phyloP scores from a whole-genome alignment of 2,888 invertebrate species.

The Perizoma affinitatum region DNA sequence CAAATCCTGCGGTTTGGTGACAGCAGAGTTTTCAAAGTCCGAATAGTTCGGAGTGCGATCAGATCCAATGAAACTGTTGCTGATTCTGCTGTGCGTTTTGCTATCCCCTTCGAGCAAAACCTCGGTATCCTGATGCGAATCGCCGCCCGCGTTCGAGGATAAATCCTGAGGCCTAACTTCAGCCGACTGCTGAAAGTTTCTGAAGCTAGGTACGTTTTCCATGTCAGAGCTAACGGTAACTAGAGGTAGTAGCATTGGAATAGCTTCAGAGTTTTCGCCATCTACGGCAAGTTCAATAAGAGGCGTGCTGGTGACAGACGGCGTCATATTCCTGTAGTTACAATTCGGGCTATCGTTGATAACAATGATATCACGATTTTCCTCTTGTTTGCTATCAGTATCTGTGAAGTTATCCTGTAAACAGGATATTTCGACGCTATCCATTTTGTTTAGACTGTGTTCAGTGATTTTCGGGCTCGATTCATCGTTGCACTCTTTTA shows the following conservation, averaged over 20 bases:
- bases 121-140: conserved; percentile 47
- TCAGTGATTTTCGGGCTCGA: conserved; percentile 54
- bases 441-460: conserved; percentile 65
- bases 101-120: conserved; percentile 59
- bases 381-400: conserved; percentile 45
- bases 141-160: conserved; percentile 39
- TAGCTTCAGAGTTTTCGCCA: conserved; percentile 45
- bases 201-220: conserved; percentile 57
- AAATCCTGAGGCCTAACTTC: conserved; percentile 63
- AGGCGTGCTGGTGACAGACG: conserved; percentile 72
- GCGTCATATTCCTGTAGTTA: conserved; percentile 59
- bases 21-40: conserved; percentile 68
- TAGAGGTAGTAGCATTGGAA: conserved; percentile 56
- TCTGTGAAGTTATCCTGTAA: conserved; percentile 59
- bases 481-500: conserved; percentile 41
- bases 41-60: conserved; percentile 63
- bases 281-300: conserved; percentile 44
- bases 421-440: conserved; percentile 71
- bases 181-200: conserved; percentile 61
- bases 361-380: conserved; percentile 42
- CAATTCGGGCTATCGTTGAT: conserved; percentile 56
- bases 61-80: conserved; percentile 46
- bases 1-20: conserved; percentile 61
- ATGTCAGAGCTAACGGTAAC: conserved; percentile 43
- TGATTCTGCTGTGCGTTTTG: conserved; percentile 53